These are phyloP conservation scores for Clamator glandarius DNA, from an alignment of 2,797 vertebrate species.

Conservation along the genomic window DNA sequence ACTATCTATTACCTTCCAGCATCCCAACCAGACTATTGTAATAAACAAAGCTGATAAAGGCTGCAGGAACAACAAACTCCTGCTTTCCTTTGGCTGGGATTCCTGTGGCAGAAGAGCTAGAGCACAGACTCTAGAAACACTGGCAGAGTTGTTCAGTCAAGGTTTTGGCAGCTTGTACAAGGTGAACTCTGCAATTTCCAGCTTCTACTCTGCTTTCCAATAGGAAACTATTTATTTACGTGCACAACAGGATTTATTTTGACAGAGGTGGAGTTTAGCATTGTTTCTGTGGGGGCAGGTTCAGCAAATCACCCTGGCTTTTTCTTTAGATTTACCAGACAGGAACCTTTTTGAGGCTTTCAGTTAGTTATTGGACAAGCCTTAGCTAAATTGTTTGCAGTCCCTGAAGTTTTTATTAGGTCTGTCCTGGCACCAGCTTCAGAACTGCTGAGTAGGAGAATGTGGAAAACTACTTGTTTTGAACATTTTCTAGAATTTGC, in stretches of 20 bases:
- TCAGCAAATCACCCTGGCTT: neutral
- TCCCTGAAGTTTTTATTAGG: neutral
- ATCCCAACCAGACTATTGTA: neutral
- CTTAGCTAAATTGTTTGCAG: neutral
- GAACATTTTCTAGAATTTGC: neutral
- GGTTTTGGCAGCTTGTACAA: neutral
- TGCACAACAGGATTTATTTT: neutral
- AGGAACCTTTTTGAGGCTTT: neutral
- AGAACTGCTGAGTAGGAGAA: neutral
- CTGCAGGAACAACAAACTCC: neutral
- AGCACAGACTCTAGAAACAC: neutral
- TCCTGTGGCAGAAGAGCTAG: neutral
- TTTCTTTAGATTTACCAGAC: neutral
- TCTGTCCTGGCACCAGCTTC: neutral
- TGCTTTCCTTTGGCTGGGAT: neutral
- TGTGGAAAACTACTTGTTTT: neutral
- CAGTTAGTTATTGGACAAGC: neutral
- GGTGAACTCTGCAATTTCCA: neutral
- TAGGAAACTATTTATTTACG: neutral
- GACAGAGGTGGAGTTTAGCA: neutral
- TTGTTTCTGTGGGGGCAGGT: neutral
- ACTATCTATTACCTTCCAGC: neutral
- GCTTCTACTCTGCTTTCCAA: neutral
- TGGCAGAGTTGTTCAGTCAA: neutral
- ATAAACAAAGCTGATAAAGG: neutral